These are phyloP conservation scores for Oreohelix idahoensis DNA, from an alignment of 1,140 invertebrate genomes.

Conservation along the genomic window DNA sequence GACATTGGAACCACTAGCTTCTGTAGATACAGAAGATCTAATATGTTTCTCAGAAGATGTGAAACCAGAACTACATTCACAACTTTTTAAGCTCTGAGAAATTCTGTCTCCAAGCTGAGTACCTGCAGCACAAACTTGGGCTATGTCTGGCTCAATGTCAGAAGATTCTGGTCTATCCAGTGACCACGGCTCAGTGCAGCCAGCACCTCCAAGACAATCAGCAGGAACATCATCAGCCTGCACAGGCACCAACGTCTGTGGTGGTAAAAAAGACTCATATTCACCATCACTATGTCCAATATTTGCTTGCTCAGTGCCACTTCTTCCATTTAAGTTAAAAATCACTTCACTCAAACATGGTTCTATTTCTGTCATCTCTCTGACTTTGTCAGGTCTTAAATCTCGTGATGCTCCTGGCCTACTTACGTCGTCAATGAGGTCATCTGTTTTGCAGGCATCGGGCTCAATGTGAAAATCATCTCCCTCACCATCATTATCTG, in stretches of 20 bases:
- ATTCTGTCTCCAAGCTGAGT: background rate
- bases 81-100: background rate
- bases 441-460: background rate
- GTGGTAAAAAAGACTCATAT: background rate
- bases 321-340: background rate
- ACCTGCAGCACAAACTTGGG: background rate
- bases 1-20: background rate
- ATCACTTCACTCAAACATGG: background rate
- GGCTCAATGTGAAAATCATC: background rate
- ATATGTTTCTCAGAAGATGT: background rate
- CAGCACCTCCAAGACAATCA: background rate
- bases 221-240: background rate
- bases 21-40: background rate
- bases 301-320: background rate
- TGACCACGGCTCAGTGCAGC: background rate
- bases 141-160: background rate
- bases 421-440: background rate
- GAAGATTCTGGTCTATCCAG: background rate
- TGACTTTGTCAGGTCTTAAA: background rate
- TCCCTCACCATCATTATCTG: constrained; percentile 14
- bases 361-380: background rate
- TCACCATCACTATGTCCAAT: background rate
- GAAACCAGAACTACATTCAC: background rate
- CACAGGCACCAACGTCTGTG: background rate
- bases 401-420: background rate